Evolutionary conservation across 2,797 vertebrate species (phyloP), one percentile per base, ranked within the genome.

Genomic region (Columba guinea): DNA sequence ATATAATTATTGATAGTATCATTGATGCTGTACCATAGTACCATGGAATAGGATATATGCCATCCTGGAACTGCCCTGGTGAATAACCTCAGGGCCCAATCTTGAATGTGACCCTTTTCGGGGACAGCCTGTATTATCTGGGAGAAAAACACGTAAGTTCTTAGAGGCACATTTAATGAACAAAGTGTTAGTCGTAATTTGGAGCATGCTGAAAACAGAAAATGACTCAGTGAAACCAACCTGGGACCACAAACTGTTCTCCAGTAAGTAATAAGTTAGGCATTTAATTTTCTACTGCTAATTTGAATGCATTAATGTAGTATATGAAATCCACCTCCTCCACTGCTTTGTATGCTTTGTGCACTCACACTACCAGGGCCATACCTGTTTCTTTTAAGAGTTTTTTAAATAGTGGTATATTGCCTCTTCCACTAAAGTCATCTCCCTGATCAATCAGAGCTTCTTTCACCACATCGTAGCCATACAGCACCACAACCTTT

Each of bases 401-500:
- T 55, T n/a, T 95, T 35, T 56, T 3, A 73, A 95, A 0, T 9
- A 68, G 10, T 8, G 95, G 80, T 41, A 92, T n/a, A 1, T 0
- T 41, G 7, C 86, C 95, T 80, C 98, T 89, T 58, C 97, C 97
- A 0, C 97, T 95, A 68, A 97, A 97, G 15, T 92, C 88, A 4
- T 95, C 96, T 77, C 86, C 97, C 58, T 92, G 62, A 49, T 95
- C 94, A 16, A 97, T 59, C 77, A 98, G 92, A 22, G 90, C 96
- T 87, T 98, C 97, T 88, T 82, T 96, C 48, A 98, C 58, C 6
- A 7, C 93, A 21, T 97, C 91, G 30, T 97, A 97, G 56, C 97
- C 97, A 9, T 94, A 80, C 10, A 98, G 21, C 16, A 98, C 97
- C 80, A 98, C 96, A 7, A 24, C 0, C 37, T 93, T 97, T 19